Evolutionary conservation across 2,888 invertebrate species (phyloP), one percentile per base, ranked within the genome.

Genomic region (Nomada fucata): DNA sequence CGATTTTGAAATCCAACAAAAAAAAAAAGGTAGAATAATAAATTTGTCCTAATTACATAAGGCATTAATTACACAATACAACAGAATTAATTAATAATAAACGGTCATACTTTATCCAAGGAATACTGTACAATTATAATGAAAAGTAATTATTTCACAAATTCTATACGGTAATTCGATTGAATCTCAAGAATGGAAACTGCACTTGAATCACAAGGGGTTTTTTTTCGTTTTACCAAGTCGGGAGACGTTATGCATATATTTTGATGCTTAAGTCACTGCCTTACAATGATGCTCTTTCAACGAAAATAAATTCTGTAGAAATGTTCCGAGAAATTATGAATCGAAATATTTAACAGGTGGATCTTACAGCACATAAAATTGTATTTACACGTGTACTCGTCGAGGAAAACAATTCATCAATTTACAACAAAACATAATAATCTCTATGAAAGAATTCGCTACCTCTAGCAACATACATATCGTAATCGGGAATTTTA

Each of bases 301-400:
- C 81, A 72, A 83, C 76, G 80, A 83, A 85, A 85, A 81, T 81
- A 81, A 81, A 83, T 81, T 83, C 60, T 61, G 83, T 85, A 84
- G 83, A 85, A 83, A 84, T 74, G 29, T 73, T 81, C 78, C 68
- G 78, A 84, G 76, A 80, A 85, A 85, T 83, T 70, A 85, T 81
- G 83, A 78, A 83, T 85, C 81, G 85, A 85, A 87, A 86, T 79
- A 81, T 79, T 84, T 78, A 79, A 82, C 84, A 82, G 84, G 70
- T 78, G 77, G 69, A 86, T 79, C 78, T 88, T 85, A 79, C 83
- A 83, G 79, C 86, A 84, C 84, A 81, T 83, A 87, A 73, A 83
- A 85, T 85, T 84, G 88, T 88, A 88, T 88, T 87, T 88, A 86
- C 86, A 88, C 81, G 77, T 87, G 86, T 86, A 88, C 81, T 83